Conservation (phyloP, 2,888 invertebrate species). For the Anoplius nigerrimus region DNA sequence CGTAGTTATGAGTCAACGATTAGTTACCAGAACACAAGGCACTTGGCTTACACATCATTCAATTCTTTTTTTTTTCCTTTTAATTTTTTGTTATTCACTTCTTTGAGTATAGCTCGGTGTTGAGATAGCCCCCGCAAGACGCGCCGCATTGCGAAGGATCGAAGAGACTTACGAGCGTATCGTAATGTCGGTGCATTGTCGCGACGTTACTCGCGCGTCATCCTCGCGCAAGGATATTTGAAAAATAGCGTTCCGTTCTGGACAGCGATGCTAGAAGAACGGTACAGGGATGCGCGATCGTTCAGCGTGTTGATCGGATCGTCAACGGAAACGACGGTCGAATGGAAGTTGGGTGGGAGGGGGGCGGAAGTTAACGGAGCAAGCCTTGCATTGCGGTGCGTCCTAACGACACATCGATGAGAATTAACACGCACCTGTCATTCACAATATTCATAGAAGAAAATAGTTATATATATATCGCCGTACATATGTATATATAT, state of each 20-base stretch:
- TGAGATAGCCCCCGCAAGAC: conserved; percentile 57
- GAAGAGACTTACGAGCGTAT: not conserved
- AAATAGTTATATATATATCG: conserved; percentile 64
- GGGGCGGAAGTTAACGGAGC: not conserved
- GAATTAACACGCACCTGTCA: conserved; percentile 61
- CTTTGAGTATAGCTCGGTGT: conserved; percentile 65
- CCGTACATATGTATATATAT: conserved; percentile 34
- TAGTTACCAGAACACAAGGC: conserved; percentile 75
- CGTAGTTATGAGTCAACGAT: conserved; percentile 73
- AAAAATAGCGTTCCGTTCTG: no score
- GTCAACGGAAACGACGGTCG: no score
- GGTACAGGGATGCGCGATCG: no score
- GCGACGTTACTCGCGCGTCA: no score
- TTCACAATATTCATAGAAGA: conserved; percentile 71
- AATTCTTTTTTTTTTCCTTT: conserved; percentile 47
- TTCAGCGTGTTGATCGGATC: no score
- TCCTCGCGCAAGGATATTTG: no score
- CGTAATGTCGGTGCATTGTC: no score
- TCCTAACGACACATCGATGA: conserved; percentile 37
- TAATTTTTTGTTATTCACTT: conserved; percentile 46
- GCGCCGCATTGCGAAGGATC: not conserved
- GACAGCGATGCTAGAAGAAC: no score
- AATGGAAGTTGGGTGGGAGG: not conserved
- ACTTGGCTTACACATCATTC: conserved; percentile 73
- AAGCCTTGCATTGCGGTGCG: not conserved